These are phyloP conservation scores for Stigmatopora nigra DNA, from an alignment of 2,113 vertebrate genomes.

Conservation along the genomic window DNA sequence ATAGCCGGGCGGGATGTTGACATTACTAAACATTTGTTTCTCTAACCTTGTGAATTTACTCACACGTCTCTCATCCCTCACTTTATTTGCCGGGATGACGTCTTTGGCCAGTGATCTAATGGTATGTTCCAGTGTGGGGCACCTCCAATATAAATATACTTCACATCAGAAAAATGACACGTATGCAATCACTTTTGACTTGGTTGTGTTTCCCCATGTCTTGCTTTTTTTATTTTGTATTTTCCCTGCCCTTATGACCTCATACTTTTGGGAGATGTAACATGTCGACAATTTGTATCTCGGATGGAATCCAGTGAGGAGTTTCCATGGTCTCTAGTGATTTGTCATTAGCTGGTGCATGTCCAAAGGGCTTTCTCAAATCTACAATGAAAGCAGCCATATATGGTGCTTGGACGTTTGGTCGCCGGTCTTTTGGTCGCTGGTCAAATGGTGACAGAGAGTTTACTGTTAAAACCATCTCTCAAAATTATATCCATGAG, in stretches of 20 bases:
- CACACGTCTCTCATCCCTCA: slow-evolving; percentile 15
- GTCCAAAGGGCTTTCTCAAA: too few relatives aligned
- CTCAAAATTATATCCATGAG: too few relatives aligned
- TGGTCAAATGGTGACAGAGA: too few relatives aligned
- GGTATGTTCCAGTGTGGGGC: background rate
- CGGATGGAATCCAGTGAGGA: too few relatives aligned
- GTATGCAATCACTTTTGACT: background rate
- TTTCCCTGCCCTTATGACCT: background rate
- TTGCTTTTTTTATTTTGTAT: background rate
- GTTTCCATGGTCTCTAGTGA: too few relatives aligned
- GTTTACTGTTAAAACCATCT: too few relatives aligned
- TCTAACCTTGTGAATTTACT: slow-evolving; percentile 37
- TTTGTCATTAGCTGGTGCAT: too few relatives aligned
- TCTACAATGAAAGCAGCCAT: too few relatives aligned
- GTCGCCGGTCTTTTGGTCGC: too few relatives aligned
- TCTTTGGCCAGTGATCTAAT: background rate
- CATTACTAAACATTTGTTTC: slow-evolving; percentile 39
- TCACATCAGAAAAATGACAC: background rate
- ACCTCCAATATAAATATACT: background rate
- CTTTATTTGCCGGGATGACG: background rate
- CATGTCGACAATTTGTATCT: background rate
- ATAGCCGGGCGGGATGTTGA: slow-evolving; percentile 56
- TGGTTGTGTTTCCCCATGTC: background rate
- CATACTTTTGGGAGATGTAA: background rate
- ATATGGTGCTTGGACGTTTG: too few relatives aligned